Evolutionary conservation across 2,797 vertebrate genomes (phyloP).

Genomic region (Hippocampus kuda): DNA sequence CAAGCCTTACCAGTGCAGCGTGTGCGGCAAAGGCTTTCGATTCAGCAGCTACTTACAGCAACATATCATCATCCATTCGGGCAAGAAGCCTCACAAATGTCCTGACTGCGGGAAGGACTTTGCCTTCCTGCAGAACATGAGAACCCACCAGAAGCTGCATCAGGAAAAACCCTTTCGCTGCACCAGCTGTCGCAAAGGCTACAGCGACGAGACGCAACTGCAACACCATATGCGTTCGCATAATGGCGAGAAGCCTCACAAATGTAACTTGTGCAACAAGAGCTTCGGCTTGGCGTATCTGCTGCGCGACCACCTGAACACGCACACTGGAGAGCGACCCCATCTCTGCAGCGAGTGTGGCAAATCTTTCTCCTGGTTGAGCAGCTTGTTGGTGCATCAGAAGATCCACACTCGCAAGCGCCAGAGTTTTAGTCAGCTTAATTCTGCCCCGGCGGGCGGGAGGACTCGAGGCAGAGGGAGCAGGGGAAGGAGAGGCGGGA

Average conservation of each 20-base stretch:
- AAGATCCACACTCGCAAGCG: slow-evolving; percentile 71
- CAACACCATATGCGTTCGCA: slow-evolving; percentile 71
- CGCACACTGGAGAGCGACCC: slow-evolving; percentile 72
- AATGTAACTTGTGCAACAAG: slow-evolving; percentile 69
- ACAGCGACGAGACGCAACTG: slow-evolving; percentile 67
- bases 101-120: slow-evolving; percentile 74
- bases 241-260: slow-evolving; percentile 69
- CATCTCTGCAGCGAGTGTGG: slow-evolving; percentile 71
- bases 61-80: slow-evolving; percentile 72
- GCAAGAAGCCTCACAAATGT: slow-evolving; percentile 73
- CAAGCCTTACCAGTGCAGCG: slow-evolving; percentile 70
- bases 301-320: slow-evolving; percentile 74
- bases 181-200: slow-evolving; percentile 72
- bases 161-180: slow-evolving; percentile 72
- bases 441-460: slow-evolving; percentile 24
- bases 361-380: slow-evolving; percentile 74
- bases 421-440: slow-evolving; percentile 48
- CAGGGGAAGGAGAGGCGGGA: slow-evolving; percentile 51
- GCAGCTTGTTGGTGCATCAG: slow-evolving; percentile 72
- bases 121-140: slow-evolving; percentile 75
- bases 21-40: slow-evolving; percentile 70
- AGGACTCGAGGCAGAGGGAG: slow-evolving; percentile 50
- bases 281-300: slow-evolving; percentile 71
- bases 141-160: slow-evolving; percentile 71
- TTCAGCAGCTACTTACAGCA: slow-evolving; percentile 74